Conservation (phyloP, 2,888 invertebrate genomes). For the Nomada fabriciana region DNA sequence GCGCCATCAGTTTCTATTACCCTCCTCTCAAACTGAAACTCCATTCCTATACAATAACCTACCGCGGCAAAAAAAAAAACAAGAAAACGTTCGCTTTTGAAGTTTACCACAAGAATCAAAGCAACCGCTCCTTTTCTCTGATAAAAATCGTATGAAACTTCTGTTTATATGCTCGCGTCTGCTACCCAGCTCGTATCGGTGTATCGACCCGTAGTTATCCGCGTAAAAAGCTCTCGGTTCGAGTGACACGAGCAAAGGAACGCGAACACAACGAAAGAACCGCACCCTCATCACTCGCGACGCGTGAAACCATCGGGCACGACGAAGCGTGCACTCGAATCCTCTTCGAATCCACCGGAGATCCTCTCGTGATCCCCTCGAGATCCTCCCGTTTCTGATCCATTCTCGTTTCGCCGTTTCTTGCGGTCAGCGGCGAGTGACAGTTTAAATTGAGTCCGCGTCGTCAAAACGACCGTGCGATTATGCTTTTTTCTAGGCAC, state of each 20-base stretch:
- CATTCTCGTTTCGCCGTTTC: slow-evolving; percentile 54
- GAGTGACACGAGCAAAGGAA: slow-evolving; percentile 36
- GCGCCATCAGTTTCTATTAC: background rate
- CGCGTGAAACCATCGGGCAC: slow-evolving; percentile 18
- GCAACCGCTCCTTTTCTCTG: no score
- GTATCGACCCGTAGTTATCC: background rate
- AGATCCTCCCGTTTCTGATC: slow-evolving; percentile 48
- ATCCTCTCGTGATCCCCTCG: slow-evolving; percentile 3
- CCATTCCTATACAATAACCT: background rate
- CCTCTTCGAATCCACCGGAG: background rate
- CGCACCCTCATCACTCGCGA: slow-evolving; percentile 34
- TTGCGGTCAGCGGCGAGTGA: slow-evolving; percentile 53
- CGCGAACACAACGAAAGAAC: slow-evolving; percentile 12
- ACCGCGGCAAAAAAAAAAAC: background rate
- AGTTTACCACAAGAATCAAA: background rate
- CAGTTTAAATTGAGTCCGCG: slow-evolving; percentile 65
- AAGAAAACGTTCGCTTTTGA: background rate
- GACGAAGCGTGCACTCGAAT: slow-evolving; percentile 28
- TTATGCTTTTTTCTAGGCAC: slow-evolving; percentile 38
- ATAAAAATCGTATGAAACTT: no score
- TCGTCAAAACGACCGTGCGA: slow-evolving; percentile 31
- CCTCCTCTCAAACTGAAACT: background rate
- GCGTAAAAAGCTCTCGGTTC: background rate
- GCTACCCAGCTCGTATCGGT: no score
- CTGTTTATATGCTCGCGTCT: background rate